Base-by-base conservation (phyloP, 2,113 vertebrate species). In the Empidonax traillii region DNA sequence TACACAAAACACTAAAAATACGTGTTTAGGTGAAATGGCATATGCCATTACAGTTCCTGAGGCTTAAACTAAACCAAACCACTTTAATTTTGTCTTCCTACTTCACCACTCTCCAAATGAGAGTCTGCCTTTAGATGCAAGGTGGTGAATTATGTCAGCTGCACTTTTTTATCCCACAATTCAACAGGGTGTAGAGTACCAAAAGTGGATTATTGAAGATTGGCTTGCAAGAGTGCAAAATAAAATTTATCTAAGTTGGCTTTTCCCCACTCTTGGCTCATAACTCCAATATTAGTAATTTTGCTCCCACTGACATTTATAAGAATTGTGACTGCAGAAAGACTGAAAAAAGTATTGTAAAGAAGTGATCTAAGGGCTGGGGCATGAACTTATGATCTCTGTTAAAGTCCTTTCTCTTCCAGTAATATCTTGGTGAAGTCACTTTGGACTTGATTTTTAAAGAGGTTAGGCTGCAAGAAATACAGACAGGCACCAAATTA, bases 191-290 rank as follows among this genome's bases (percentile, higher is more conserved):
- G 13, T 74, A 91, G 82, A 93, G 19, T 15, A 63, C 31, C 65
- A 75, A 95, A 96, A 90, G 52, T 51, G 19, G 79, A 78, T 93
- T 94, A 90, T 68, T 90, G 56, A 94, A 94, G 93, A 95, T 81
- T 3, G 12, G n/a, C 61, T 92, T 90, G 90, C 82, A 94, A 89
- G 68, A 88, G 44, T 77, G 65, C 65, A 95, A 96, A 94, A 76
- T 47, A 90, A 92, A 94, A 96, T 96, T 84, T 65, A 93, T 86
- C 61, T 86, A 93, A 88, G 76, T 66, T 68, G 79, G 59, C 51
- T 85, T 93, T 80, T 52, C 4, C 37, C 41, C 67, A 37, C 55
- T 46, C 33, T 75, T 86, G 76, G 65, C 65, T 96, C 22, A 2
- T 90, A 95, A 91, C 39, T 94, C 68, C 47, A 94, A 14, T 62